Percentiles rank a stretch among this genome's conserved stretches.
phyloP scores from a whole-genome alignment of 1,140 invertebrate species.

The Zelostemma sp. region DNA sequence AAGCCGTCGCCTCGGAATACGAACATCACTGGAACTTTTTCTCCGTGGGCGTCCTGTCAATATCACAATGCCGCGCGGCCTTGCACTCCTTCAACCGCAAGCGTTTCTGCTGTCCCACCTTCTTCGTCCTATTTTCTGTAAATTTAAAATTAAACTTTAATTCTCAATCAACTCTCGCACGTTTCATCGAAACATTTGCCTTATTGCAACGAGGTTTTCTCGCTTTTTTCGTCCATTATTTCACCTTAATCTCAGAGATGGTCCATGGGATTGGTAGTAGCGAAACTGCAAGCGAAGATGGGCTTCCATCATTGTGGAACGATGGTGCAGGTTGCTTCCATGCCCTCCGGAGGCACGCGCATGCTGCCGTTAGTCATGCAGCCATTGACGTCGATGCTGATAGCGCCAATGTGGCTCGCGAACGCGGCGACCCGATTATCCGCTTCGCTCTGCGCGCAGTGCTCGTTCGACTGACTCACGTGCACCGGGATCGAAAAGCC shows the following conservation, averaged over 20 bases:
- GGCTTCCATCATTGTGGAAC: slow-evolving; percentile 67
- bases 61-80: slow-evolving; percentile 37
- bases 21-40: slow-evolving; percentile 11
- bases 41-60: slow-evolving; percentile 28
- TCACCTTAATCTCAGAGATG: slow-evolving; percentile 46
- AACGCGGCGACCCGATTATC: slow-evolving; percentile 49
- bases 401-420: slow-evolving; percentile 50
- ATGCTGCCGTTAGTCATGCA: slow-evolving; percentile 70
- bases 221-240: too few relatives aligned
- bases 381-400: slow-evolving; percentile 64
- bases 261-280: slow-evolving; percentile 37
- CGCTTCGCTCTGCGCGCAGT: slow-evolving; percentile 27
- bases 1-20: neutral
- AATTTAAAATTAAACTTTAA: too few relatives aligned
- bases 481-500: slow-evolving; percentile 56
- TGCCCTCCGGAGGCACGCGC: slow-evolving; percentile 73
- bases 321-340: slow-evolving; percentile 69
- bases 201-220: too few relatives aligned
- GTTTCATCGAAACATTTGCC: too few relatives aligned
- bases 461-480: slow-evolving; percentile 53
- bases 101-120: too few relatives aligned
- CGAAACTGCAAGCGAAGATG: slow-evolving; percentile 58
- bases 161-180: too few relatives aligned
- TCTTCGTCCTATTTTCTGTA: too few relatives aligned
- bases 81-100: slow-evolving; percentile 7